Evolutionary conservation across 2,797 vertebrate genomes (phyloP).

Genomic region (Poliocrania exsul): DNA sequence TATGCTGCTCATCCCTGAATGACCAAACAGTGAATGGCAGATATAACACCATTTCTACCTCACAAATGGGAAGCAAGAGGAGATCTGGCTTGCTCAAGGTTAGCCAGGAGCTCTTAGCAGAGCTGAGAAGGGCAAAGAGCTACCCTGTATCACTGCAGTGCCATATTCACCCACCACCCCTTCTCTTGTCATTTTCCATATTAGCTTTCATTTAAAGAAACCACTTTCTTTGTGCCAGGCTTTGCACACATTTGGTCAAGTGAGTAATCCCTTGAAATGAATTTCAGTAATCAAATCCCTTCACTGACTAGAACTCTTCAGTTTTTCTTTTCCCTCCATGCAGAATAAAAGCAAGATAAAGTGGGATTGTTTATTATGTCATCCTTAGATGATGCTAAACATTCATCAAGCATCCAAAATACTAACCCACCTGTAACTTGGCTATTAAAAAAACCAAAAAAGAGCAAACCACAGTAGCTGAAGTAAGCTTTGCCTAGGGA

Average conservation of each 20-base stretch:
- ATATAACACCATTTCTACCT: neutral
- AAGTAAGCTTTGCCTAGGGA: neutral
- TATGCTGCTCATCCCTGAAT: neutral
- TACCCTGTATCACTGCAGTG: neutral
- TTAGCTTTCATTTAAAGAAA: neutral
- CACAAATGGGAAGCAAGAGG: rapidly evolving
- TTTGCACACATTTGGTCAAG: neutral
- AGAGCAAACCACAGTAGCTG: neutral
- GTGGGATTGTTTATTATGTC: neutral
- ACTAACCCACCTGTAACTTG: neutral
- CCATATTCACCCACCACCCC: neutral
- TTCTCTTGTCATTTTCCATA: neutral
- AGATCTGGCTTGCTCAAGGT: neutral
- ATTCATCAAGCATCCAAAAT: neutral
- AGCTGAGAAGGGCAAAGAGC: neutral
- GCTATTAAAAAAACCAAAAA: neutral
- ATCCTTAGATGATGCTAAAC: neutral
- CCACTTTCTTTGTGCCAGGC: neutral
- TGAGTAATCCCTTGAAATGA: neutral
- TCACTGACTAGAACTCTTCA: neutral
- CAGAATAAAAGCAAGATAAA: neutral
- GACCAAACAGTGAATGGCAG: neutral
- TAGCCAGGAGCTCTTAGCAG: neutral
- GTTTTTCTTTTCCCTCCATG: neutral
- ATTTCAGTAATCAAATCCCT: neutral